These are phyloP conservation scores for Phymatocera aterrima DNA, from an alignment of 2,888 invertebrate genomes.

Conservation along the genomic window DNA sequence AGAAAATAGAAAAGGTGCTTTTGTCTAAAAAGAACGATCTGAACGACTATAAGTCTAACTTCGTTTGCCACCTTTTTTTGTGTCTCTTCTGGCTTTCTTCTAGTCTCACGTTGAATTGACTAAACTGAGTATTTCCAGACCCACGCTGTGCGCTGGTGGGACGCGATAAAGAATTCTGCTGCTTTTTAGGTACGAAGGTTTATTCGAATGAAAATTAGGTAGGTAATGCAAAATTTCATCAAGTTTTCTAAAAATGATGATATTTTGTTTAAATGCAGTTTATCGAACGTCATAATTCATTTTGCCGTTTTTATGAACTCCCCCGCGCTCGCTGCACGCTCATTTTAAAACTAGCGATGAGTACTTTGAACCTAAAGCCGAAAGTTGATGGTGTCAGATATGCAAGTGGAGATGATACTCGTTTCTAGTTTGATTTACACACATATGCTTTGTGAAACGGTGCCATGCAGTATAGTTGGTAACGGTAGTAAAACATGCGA, in stretches of 20 bases:
- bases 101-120: background rate
- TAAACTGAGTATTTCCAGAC: background rate
- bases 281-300: too few species aligned
- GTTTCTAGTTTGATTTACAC: background rate
- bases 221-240: too few species aligned
- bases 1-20: background rate
- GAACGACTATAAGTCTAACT: slow-evolving; percentile 10
- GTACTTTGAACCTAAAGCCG: background rate
- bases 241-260: too few species aligned
- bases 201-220: background rate
- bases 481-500: slow-evolving; percentile 3
- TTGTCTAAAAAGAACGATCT: slow-evolving; percentile 8
- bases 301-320: too few species aligned
- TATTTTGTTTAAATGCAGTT: too few species aligned
- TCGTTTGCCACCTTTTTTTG: background rate
- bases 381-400: background rate
- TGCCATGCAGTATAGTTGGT: background rate
- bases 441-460: background rate
- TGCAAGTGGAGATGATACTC: background rate
- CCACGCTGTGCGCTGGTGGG: background rate
- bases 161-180: background rate
- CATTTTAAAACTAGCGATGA: background rate
- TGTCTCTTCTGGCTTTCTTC: background rate
- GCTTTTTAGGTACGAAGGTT: background rate
- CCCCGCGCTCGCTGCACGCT: too few species aligned